Percentiles rank a stretch among this genome's conserved stretches.
phyloP scores from a whole-genome alignment of 2,113 vertebrate species.

The Illadopsis cleaveri region DNA sequence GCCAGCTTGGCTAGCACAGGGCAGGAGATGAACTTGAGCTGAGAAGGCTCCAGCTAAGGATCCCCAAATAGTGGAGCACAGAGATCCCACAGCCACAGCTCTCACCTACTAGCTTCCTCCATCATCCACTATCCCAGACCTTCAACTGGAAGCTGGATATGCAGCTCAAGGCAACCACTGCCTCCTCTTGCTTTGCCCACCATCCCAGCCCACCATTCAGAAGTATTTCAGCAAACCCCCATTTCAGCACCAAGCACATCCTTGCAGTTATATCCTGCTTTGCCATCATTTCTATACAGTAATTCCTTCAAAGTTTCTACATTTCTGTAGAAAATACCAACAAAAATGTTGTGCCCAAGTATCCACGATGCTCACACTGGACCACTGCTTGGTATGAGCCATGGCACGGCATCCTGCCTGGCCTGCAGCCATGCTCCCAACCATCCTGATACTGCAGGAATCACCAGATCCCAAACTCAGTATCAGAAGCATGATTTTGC shows the following conservation, averaged over 20 bases:
- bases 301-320: background rate
- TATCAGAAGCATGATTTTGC: background rate
- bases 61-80: background rate
- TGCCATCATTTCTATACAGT: background rate
- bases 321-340: background rate
- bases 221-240: background rate
- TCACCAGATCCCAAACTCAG: background rate
- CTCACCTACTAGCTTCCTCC: background rate
- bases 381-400: background rate
- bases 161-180: background rate
- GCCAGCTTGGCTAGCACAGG: background rate
- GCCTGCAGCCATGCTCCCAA: accelerated
- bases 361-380: accelerated
- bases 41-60: background rate
- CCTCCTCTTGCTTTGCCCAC: background rate
- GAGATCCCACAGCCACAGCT: background rate
- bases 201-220: background rate
- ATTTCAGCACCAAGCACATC: background rate
- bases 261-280: background rate
- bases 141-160: background rate
- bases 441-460: accelerated
- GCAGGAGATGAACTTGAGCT: background rate
- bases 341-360: background rate
- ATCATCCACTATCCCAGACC: background rate
- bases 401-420: background rate